Base-by-base conservation (phyloP, 2,797 vertebrate species). In the Aldrovandia affinis region DNA sequence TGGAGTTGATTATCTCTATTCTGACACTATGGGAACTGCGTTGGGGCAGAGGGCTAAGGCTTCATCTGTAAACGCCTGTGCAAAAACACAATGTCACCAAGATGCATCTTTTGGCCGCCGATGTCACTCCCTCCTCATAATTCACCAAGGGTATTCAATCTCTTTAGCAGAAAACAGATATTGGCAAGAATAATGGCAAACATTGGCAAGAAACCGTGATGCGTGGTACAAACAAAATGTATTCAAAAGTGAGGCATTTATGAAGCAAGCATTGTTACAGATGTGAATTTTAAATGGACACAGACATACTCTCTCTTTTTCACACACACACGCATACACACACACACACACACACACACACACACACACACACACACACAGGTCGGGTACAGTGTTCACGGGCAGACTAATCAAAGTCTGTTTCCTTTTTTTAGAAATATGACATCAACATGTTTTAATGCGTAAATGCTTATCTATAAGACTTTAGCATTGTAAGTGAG, bases 21-120 rank as follows among this genome's bases (percentile, higher is more conserved):
- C 33, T 36, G 68, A 89, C 63, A 63, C 57, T 85, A 36, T 77
- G 52, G 47, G 57, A 61, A 33, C 81, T n/a, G 81, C 36, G 36
- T 33, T 73, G 54, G 70, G 63, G 91, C 89, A 88, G 84, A 87
- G 91, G 91, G 91, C 92, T 94, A 95, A 95, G 93, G 94, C 93
- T 93, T 95, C 89, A 91, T 93, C 89, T 93, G 93, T 94, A 93
- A 94, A 92, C 91, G 68, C 30, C 89, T 94, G 92, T 94, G 93
- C 93, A 95, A 94, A 94, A 89, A 88, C 92, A 91, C 91, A 93
- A 92, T 80, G 86, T 90, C 91, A 91, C 88, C 88, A 85, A 90
- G 86, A 88, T 91, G 88, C 90, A 89, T 92, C 86, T 82, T 89
- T 89, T 88, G 90, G 92, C 90, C 89, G 82, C 89, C 42, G 55